Percentiles rank a stretch among this genome's conserved stretches.
Conservation (phyloP, 2,113 vertebrate species). For the Sorex araneus region DNA sequence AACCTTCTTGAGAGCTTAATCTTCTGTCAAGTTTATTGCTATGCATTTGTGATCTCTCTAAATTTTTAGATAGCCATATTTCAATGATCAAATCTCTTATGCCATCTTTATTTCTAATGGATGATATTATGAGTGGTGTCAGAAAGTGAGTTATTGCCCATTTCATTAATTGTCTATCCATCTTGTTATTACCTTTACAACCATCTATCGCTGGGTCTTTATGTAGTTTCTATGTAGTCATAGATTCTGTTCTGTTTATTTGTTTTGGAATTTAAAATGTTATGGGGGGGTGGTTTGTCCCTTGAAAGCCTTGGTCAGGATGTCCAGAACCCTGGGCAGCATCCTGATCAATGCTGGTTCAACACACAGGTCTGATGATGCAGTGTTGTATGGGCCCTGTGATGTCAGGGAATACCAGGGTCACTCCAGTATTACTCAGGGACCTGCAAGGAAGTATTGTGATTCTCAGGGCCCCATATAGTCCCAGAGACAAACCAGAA, state of each 20-base stretch:
- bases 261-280: neutral
- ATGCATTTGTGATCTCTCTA: slow-evolving; percentile 55
- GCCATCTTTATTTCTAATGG: slow-evolving; percentile 56
- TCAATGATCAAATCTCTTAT: slow-evolving; percentile 59
- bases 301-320: no score
- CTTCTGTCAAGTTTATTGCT: slow-evolving; percentile 38
- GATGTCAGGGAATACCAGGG: no score
- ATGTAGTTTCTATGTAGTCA: slow-evolving; percentile 21
- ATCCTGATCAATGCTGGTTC: neutral
- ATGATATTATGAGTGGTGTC: slow-evolving; percentile 32
- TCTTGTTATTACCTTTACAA: slow-evolving; percentile 67
- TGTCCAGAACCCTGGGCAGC: no score
- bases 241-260: neutral
- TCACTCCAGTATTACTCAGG: no score
- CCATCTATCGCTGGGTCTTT: slow-evolving; percentile 45
- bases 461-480: no score
- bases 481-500: no score
- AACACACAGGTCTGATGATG: neutral
- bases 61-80: neutral
- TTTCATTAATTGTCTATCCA: slow-evolving; percentile 72
- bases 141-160: slow-evolving; percentile 66
- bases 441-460: no score
- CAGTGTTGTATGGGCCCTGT: neutral
- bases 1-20: neutral
- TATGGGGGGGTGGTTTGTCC: no score